Base-by-base conservation (phyloP, 2,797 vertebrate genomes). In the Scleropages formosus region DNA sequence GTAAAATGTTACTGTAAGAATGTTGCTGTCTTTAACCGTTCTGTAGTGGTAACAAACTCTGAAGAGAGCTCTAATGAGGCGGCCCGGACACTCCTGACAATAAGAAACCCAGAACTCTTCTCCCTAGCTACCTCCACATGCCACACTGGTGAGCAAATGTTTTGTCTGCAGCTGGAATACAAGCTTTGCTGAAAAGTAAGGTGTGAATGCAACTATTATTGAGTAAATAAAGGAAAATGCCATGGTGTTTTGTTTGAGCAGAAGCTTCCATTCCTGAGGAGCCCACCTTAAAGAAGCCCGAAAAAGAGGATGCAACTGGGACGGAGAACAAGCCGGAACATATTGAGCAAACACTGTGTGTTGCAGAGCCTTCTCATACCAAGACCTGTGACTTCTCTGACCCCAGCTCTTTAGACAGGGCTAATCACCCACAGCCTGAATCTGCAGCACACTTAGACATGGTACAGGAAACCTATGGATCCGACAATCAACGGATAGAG, bases 41-140 rank as follows among this genome's bases (percentile, higher is more conserved):
- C 77, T 83, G 79, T 61, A 92, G 89, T 77, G 46, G 10, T 74
- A 16, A 74, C 73, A 31, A 47, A 51, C 16, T 85, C 85, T 76
- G 86, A 89, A 0, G 91, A 95, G 77, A 94, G 94, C 88, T 96
- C 94, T 83, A 89, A 95, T 0, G 95, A 98, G 87, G 97, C 97
- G 31, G 97, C 97, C 72, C 93, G 95, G 84, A 94, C 96, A 24
- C 91, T 99, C 78, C 87, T 98, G 84, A 92, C 96, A 77, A 97
- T 98, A 66, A 88, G 96, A 79, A 92, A 91, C 83, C 82, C 91
- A 31, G 80, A 84, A 79, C 90, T 94, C 66, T 83, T 85, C 13
- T 72, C 84, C 60, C 86, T 82, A 65, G 72, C 78, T 8, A 46
- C 73, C 13, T 79, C 81, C 58, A 79, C n/a, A 71, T 62, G 24